A percentile compares a stretch with the other conserved stretches of the same genome.
Evolutionary conservation across 2,113 vertebrate species (phyloP).

Genomic region (Orcinus orca): DNA sequence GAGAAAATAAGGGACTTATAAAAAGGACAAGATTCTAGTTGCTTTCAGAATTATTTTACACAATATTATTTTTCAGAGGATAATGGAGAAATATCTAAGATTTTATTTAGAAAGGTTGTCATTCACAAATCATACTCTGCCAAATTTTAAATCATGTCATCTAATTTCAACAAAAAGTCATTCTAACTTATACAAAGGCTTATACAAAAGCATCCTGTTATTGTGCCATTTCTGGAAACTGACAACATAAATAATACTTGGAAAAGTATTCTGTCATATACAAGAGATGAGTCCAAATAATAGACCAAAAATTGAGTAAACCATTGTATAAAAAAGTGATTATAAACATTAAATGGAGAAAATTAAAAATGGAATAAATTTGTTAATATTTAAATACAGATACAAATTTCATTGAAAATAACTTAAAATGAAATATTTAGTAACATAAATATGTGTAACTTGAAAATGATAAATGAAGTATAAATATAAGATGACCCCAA

Average conservation of each 20-base stretch:
- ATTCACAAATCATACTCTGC: not conserved
- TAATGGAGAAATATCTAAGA: not conserved
- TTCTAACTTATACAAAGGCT: not conserved
- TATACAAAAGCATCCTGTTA: not conserved
- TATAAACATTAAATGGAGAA: not conserved
- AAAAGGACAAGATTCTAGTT: not conserved
- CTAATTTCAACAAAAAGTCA: not conserved
- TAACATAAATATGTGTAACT: not conserved
- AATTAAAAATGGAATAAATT: not conserved
- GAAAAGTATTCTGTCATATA: not conserved
- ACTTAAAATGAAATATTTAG: not conserved
- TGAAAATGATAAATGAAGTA: not conserved
- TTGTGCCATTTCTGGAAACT: not conserved
- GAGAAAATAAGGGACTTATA: not conserved
- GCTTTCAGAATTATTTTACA: not conserved
- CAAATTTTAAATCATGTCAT: not conserved
- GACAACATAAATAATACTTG: not conserved
- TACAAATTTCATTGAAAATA: not conserved
- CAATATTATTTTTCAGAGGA: not conserved
- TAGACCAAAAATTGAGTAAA: not conserved
- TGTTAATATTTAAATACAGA: not conserved
- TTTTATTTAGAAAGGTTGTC: not conserved
- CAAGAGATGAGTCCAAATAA: not conserved
- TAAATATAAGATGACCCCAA: not conserved
- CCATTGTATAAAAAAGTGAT: not conserved